Conservation (phyloP, 2,113 vertebrate genomes). For the Catharus minimus region DNA sequence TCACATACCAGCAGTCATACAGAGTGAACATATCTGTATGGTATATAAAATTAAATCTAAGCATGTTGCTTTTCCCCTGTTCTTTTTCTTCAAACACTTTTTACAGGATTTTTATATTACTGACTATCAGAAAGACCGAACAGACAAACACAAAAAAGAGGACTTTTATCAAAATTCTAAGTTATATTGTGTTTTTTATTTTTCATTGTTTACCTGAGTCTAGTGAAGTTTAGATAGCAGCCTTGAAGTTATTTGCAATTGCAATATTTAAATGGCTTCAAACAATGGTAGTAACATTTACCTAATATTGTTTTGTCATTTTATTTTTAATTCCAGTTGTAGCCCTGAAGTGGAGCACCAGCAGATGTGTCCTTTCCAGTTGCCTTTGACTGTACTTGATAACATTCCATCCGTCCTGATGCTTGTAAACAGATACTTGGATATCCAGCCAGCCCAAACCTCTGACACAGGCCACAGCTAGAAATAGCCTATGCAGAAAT, state of each 20-base stretch:
- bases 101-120: not conserved
- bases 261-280: not conserved
- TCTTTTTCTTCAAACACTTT: not conserved
- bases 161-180: not conserved
- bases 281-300: not conserved
- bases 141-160: not conserved
- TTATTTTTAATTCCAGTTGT: not conserved
- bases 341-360: not conserved
- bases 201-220: not conserved
- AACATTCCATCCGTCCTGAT: constrained; percentile 16
- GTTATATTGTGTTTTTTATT: not conserved
- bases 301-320: not conserved
- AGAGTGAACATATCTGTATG: not conserved
- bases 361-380: not conserved
- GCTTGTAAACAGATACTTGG: constrained; percentile 21
- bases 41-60: not conserved
- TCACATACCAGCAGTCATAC: not conserved
- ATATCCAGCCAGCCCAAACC: not conserved
- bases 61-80: not conserved
- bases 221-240: not conserved
- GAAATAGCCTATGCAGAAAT: constrained; percentile 18
- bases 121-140: not conserved
- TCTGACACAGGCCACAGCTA: constrained; percentile 5
- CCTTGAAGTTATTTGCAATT: not conserved
- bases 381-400: not conserved